Evolutionary conservation across 1,140 invertebrate species (phyloP).

Genomic region (Euschistus heros): DNA sequence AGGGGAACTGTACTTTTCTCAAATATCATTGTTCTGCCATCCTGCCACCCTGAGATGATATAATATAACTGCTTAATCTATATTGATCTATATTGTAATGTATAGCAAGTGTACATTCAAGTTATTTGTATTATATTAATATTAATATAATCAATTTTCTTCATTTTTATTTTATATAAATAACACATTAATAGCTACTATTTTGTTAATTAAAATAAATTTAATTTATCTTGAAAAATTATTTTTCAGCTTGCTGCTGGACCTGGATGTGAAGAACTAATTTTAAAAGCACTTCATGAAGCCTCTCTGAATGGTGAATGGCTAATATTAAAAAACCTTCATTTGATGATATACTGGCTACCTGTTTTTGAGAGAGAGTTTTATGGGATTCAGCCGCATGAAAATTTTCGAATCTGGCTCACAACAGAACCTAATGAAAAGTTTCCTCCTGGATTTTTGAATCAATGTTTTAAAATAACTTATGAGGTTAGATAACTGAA

Average conservation of each 20-base stretch:
- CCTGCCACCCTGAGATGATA: too few relatives aligned
- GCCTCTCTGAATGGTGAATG: slow-evolving; percentile 50
- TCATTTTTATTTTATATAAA: too few relatives aligned
- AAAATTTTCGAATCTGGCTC: slow-evolving; percentile 60
- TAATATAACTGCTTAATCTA: too few relatives aligned
- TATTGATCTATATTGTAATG: too few relatives aligned
- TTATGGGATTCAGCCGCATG: slow-evolving; percentile 39
- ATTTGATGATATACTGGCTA: slow-evolving; percentile 70
- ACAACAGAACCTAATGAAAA: slow-evolving; percentile 56
- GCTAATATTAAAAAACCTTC: slow-evolving; percentile 80
- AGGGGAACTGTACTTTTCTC: too few relatives aligned
- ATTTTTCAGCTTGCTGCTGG: slow-evolving; percentile 54
- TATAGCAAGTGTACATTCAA: too few relatives aligned
- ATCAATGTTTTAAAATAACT: slow-evolving; percentile 65
- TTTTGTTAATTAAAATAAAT: too few relatives aligned
- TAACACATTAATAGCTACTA: too few relatives aligned
- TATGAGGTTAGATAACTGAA: slow-evolving; percentile 54
- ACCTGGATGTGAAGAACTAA: slow-evolving; percentile 57
- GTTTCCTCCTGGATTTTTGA: slow-evolving; percentile 53
- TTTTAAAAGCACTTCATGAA: slow-evolving; percentile 38
- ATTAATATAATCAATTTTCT: too few relatives aligned
- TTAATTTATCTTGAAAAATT: slow-evolving; percentile 5
- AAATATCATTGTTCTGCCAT: too few relatives aligned
- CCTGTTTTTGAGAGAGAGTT: slow-evolving; percentile 61
- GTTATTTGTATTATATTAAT: too few relatives aligned